A percentile compares a stretch with the other conserved stretches of the same genome.
Evolutionary conservation across 2,113 vertebrate species (phyloP).

Genomic region (Pyrgilauda ruficollis): DNA sequence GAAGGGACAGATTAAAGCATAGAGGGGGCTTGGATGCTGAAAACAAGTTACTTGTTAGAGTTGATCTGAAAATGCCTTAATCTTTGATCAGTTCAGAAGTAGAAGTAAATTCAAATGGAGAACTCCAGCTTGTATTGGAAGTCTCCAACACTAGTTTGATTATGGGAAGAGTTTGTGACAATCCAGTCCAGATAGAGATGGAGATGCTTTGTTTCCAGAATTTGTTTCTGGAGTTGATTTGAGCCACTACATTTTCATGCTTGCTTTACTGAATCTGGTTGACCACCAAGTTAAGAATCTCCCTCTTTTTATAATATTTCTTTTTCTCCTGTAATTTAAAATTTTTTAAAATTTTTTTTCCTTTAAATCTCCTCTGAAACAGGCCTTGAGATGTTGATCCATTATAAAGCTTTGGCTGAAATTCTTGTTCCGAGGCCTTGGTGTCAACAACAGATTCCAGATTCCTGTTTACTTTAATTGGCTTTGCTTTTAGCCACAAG

Average conservation of each 20-base stretch:
- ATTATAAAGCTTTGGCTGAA: not conserved
- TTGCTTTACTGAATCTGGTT: not conserved
- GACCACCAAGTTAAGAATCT: not conserved
- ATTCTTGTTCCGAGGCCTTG: not conserved
- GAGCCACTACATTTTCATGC: not conserved
- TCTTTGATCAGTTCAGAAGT: not conserved
- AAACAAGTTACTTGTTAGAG: not conserved
- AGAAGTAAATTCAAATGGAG: not conserved
- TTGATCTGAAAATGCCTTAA: not conserved
- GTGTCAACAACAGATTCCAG: constrained; percentile 40
- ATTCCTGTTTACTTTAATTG: constrained; percentile 46
- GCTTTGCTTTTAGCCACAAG: constrained; percentile 32
- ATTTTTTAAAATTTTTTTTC: not conserved
- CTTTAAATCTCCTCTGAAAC: not conserved
- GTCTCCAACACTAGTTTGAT: not conserved
- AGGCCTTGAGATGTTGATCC: not conserved
- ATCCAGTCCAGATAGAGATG: not conserved
- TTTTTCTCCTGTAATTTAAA: not conserved
- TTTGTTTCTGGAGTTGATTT: not conserved
- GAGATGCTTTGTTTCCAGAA: not conserved
- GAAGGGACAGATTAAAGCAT: not conserved
- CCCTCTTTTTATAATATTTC: rapidly evolving
- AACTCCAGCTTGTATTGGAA: not conserved
- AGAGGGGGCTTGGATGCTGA: not conserved
- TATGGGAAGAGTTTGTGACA: not conserved